Conservation (phyloP, 2,888 invertebrate species). For the Brachyptera risi region DNA sequence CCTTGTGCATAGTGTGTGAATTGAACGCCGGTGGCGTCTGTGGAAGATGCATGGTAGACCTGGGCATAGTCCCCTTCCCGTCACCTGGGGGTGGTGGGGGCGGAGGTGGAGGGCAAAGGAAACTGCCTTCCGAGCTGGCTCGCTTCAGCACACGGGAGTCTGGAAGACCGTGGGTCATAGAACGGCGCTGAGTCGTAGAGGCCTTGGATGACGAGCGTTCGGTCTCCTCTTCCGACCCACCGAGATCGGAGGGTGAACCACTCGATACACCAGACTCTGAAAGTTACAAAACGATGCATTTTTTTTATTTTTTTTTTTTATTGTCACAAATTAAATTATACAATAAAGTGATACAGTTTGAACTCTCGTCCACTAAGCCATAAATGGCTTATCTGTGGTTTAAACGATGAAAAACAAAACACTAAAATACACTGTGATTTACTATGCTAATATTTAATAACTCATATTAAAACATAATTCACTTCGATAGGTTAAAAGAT, state of each 20-base stretch:
- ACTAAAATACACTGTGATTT: no score
- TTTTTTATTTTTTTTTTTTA: not conserved
- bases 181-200: constrained; percentile 42
- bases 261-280: constrained; percentile 44
- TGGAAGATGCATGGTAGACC: constrained; percentile 1
- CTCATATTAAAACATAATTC: no score
- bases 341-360: no score
- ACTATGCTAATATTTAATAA: no score
- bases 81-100: constrained; percentile 58
- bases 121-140: constrained; percentile 54
- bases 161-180: constrained; percentile 38
- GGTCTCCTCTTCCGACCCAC: constrained; percentile 39
- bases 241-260: constrained; percentile 43
- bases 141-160: constrained; percentile 48
- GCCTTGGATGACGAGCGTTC: constrained; percentile 37
- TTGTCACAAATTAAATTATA: no score
- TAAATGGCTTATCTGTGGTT: no score
- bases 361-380: no score
- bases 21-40: not conserved
- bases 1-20: not conserved
- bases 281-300: not conserved
- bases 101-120: constrained; percentile 55
- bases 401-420: no score
- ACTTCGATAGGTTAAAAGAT: no score
- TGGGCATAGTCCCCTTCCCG: constrained; percentile 49